A percentile compares a stretch with the other conserved stretches of the same genome.
phyloP scores from a whole-genome alignment of 2,797 vertebrate species.

The Champsocephalus gunnari region DNA sequence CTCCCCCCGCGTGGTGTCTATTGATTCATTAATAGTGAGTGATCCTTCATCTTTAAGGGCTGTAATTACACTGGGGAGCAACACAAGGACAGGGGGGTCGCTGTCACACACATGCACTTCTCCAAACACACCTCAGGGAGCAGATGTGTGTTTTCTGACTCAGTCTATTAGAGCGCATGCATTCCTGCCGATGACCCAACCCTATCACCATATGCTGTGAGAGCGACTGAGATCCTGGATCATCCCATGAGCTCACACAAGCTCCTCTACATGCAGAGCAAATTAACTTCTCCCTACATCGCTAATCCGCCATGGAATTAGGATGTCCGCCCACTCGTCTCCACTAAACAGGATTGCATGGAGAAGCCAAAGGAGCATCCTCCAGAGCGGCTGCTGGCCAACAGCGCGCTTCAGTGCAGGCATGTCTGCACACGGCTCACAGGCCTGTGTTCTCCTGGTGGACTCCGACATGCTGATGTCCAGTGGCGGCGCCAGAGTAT shows the following conservation, averaged over 20 bases:
- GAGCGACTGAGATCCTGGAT: slow-evolving; percentile 67
- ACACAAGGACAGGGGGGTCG: slow-evolving; percentile 74
- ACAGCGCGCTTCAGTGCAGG: slow-evolving; percentile 6
- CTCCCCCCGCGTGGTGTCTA: slow-evolving; percentile 65
- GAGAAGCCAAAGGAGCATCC: slow-evolving; percentile 44
- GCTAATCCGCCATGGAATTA: slow-evolving; percentile 77
- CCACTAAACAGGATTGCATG: slow-evolving; percentile 35
- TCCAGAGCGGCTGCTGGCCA: slow-evolving; percentile 20
- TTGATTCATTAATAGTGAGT: slow-evolving; percentile 84
- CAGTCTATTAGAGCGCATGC: slow-evolving; percentile 23
- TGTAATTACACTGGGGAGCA: slow-evolving; percentile 78
- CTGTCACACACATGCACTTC: slow-evolving; percentile 55
- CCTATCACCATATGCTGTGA: slow-evolving; percentile 39
- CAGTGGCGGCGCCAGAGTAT: no score
- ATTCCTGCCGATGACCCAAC: slow-evolving; percentile 37
- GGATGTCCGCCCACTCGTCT: slow-evolving; percentile 70
- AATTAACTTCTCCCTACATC: slow-evolving; percentile 74
- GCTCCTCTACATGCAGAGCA: slow-evolving; percentile 71
- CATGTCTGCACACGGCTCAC: neutral
- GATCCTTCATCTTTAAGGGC: slow-evolving; percentile 83
- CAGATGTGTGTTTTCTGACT: slow-evolving; percentile 23
- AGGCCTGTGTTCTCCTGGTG: neutral
- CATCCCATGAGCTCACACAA: slow-evolving; percentile 67
- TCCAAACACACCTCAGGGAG: slow-evolving; percentile 65
- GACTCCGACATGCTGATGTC: neutral